These are phyloP conservation scores for Acipenser ruthenus DNA, from an alignment of 2,797 vertebrate species.

Conservation along the genomic window DNA sequence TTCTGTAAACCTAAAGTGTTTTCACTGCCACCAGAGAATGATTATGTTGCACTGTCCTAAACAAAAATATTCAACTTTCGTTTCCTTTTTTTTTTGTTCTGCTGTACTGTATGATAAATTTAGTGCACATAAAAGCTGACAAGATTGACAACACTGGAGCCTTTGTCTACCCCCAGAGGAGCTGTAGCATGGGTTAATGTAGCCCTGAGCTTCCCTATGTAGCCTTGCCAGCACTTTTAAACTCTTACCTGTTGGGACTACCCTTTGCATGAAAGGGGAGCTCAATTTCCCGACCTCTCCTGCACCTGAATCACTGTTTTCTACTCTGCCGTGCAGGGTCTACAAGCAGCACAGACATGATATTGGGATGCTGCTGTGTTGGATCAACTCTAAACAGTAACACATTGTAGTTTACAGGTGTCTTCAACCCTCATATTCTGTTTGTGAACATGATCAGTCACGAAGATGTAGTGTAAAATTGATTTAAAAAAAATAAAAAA, in stretches of 20 bases:
- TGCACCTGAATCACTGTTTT: background rate
- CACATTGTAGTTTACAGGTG: too few species aligned
- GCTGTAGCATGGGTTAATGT: slow-evolving; percentile 12
- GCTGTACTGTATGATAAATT: slow-evolving; percentile 10
- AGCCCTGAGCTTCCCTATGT: background rate
- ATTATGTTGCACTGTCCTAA: slow-evolving; percentile 2
- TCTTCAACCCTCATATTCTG: too few species aligned
- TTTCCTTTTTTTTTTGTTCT: background rate
- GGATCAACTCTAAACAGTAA: too few species aligned
- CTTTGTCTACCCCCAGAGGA: slow-evolving; percentile 2
- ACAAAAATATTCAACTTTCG: background rate
- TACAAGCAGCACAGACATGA: background rate
- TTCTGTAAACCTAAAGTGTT: background rate
- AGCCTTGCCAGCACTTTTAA: slow-evolving; percentile 2
- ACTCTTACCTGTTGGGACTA: slow-evolving; percentile 2
- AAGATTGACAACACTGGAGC: background rate
- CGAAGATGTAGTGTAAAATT: too few species aligned
- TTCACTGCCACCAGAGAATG: slow-evolving; percentile 13
- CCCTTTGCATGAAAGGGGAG: background rate
- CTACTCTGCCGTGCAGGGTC: background rate
- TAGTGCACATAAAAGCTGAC: slow-evolving; percentile 13
- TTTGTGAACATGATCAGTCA: too few species aligned
- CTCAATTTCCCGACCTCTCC: background rate
- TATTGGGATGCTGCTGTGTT: too few species aligned
- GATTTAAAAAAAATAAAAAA: too few species aligned